phyloP scores from a whole-genome alignment of 1,140 invertebrate genomes.

The Berghia stephanieae region DNA sequence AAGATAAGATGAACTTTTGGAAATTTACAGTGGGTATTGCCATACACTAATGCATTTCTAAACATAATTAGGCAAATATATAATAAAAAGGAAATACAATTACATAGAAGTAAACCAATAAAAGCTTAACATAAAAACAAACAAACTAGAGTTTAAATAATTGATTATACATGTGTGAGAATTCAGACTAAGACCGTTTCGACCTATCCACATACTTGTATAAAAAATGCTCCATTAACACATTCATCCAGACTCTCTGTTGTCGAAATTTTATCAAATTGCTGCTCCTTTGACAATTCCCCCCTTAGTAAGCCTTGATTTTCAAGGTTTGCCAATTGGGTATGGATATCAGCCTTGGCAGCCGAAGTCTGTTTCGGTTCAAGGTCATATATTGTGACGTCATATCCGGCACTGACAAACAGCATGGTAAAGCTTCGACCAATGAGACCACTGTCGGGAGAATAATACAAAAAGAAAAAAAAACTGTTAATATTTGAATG shows the following conservation, averaged over 20 bases:
- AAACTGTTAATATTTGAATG: too few relatives aligned
- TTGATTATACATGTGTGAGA: too few relatives aligned
- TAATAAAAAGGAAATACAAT: too few relatives aligned
- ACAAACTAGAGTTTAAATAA: too few relatives aligned
- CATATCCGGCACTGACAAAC: constrained; percentile 90
- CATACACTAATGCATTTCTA: too few relatives aligned
- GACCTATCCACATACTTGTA: constrained; percentile 74
- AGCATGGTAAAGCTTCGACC: constrained; percentile 95
- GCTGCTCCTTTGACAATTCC: constrained; percentile 76
- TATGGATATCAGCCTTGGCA: constrained; percentile 79
- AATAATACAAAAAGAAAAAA: background rate
- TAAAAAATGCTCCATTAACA: constrained; percentile 75
- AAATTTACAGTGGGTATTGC: too few relatives aligned
- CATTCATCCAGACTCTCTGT: constrained; percentile 57
- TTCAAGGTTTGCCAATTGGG: constrained; percentile 79
- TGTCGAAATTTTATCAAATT: constrained; percentile 77
- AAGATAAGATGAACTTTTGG: too few relatives aligned
- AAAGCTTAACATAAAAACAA: too few relatives aligned
- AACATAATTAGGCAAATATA: too few relatives aligned
- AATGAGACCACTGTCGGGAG: constrained; percentile 82
- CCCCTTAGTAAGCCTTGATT: constrained; percentile 75
- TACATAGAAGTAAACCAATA: too few relatives aligned
- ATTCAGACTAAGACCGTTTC: too few relatives aligned
- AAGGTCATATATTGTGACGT: constrained; percentile 86
- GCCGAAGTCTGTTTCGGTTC: constrained; percentile 75